Conservation (phyloP, 2,113 vertebrate genomes). For the Chloroceryle aenea region DNA sequence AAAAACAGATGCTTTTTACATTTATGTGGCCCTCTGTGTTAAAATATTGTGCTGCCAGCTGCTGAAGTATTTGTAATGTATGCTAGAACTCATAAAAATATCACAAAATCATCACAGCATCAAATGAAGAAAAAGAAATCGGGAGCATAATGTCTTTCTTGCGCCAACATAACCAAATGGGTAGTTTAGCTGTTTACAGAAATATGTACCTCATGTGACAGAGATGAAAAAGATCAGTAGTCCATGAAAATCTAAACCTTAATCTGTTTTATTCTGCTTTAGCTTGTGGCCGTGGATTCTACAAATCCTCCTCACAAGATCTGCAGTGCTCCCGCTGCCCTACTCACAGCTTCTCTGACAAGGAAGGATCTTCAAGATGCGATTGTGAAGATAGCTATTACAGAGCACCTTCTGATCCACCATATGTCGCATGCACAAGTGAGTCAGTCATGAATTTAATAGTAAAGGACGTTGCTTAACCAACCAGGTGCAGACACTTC, state of each 20-base stretch:
- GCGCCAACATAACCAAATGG: neutral
- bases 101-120: neutral
- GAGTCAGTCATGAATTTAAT: constrained; percentile 77
- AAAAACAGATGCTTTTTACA: neutral
- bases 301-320: constrained; percentile 99
- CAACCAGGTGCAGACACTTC: constrained; percentile 38
- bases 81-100: neutral
- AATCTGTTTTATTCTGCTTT: constrained; percentile 43
- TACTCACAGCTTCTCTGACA: constrained; percentile 93
- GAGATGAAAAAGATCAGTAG: neutral
- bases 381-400: constrained; percentile 98
- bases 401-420: constrained; percentile 89
- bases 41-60: neutral
- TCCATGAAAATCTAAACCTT: neutral
- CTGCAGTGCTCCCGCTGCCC: constrained; percentile 97
- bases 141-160: neutral
- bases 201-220: neutral
- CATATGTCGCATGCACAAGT: constrained; percentile 95
- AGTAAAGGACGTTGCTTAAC: constrained; percentile 46
- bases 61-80: neutral
- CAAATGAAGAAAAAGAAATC: neutral
- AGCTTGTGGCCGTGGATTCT: constrained; percentile 97
- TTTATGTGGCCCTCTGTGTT: neutral
- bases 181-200: neutral
- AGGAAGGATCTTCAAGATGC: constrained; percentile 93